Conservation (phyloP, 2,113 vertebrate genomes). For the Gila orcuttii region DNA sequence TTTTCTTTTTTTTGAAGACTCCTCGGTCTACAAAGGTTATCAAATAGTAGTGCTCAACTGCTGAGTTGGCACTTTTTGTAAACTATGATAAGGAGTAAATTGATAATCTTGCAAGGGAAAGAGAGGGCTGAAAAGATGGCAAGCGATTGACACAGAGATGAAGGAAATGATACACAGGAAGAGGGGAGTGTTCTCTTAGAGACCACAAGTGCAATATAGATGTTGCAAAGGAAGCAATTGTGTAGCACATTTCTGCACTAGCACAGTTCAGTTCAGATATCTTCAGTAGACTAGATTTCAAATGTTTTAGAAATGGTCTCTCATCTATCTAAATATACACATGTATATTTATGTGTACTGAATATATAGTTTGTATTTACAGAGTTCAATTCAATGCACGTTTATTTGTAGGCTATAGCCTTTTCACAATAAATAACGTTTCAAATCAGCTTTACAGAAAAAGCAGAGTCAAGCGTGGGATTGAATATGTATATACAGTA, state of each 20-base stretch:
- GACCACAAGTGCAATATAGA: conserved; percentile 34
- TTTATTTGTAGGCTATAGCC: no score
- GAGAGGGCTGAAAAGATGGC: not conserved
- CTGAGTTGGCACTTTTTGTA: not conserved
- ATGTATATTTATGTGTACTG: no score
- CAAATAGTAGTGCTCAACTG: not conserved
- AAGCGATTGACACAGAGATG: not conserved
- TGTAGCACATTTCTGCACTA: not conserved
- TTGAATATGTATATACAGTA: no score
- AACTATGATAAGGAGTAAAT: not conserved
- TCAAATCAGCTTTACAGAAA: no score
- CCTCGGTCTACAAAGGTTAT: no score
- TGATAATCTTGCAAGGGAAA: not conserved
- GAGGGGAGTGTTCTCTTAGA: conserved; percentile 19
- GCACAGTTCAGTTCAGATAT: not conserved
- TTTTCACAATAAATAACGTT: no score
- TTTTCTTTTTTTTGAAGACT: not conserved
- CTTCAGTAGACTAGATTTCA: not conserved
- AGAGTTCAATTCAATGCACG: no score
- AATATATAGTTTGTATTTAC: no score
- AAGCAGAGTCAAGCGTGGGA: no score
- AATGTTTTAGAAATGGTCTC: not conserved
- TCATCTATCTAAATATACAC: no score
- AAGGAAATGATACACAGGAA: conserved; percentile 32
- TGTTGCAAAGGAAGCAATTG: conserved; percentile 33